Evolutionary conservation across 2,888 invertebrate genomes (phyloP), one percentile per base, ranked within the genome.

Genomic region (Oligia fasciuncula): DNA sequence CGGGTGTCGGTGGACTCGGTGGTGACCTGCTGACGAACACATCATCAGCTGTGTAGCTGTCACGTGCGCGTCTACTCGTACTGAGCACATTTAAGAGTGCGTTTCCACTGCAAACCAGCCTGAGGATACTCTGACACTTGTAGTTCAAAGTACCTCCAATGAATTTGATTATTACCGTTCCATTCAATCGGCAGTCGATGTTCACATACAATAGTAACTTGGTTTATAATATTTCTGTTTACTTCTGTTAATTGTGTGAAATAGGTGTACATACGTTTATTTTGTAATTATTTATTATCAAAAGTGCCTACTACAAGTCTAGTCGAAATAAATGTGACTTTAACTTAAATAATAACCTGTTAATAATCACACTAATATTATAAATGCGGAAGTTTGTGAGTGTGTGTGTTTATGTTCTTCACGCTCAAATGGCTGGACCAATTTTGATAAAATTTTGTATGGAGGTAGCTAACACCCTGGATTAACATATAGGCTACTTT

Each of bases 31-130:
- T n/a, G 35, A 23, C n/a, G 17, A 23, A 11, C 78, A 35, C 14
- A 9, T 49, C 35, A 6, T 67, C 73, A 66, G 62, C 60, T 69
- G 72, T n/a, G 67, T 8, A 3, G n/a, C 65, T 35, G 43, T 74
- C 77, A 23, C n/a, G 29, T 49, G 35, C 35, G 35, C 43, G 23
- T 35, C 23, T 23, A 4, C 35, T 19, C 4, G 3, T 19, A 14
- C 62, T 51, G 78, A 3, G 49, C 8, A 19, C n/a, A 19, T 14
- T 57, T 23, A 35, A 40, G 51, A 35, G 51, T 54, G 67, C n/a
- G 67, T n/a, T 17, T 67, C 9, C 43, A 35, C 19, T 14, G 2
- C 14, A 14, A 4, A 35, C 19, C n/a, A 60, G 29, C 43, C 46
- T n/a, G 9, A 46, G 49, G 14, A 43, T 29, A 2, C 13, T 40